Evolutionary conservation across 2,797 vertebrate genomes (phyloP), one percentile per base, ranked within the genome.

Genomic region (Denticeps clupeoides): DNA sequence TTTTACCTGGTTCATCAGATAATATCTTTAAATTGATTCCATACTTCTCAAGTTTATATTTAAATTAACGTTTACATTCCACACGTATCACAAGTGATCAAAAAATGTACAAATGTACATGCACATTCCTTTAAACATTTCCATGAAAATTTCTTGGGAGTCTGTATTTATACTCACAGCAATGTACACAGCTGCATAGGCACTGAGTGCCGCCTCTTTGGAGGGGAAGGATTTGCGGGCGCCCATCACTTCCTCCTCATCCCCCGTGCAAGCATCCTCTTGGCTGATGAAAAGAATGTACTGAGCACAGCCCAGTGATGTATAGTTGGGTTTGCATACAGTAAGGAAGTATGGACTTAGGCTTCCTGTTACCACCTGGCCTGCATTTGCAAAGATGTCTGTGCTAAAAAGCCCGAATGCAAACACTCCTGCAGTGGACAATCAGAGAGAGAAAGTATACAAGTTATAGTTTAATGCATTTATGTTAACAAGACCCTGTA

Each of bases 321-420:
- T 93, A 66, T 97, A 97, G 74, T 97, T 97, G 54, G 93, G 95
- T 69, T 94, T 94, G 68, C 95, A 99, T 56, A 99, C 93, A 2
- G 92, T 97, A 56, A 99, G 84, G 71, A 99, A 99, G 77, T 97
- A 97, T 0, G 95, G 95, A 1, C 94, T 74, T 19, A 92, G 95
- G 63, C 94, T 91, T 33, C 95, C 95, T 7, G 91, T 97, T 63
- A 91, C 92, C 54, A 99, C 80, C 42, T 99, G 95, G 62, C 99
- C 91, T 63, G 97, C 84, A 68, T 98, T 91, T 1, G 95, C 99
- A 67, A 99, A 88, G 25, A 99, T 87, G 49, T 95, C 93, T 1
- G 95, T 97, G 58, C 90, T 92, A 64, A 93, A 97, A 16, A 99
- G 86, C 41, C 95, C 95, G 53, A 99, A 99, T 2, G 88, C 82